Base-by-base conservation (phyloP, 2,888 invertebrate genomes). In the Mechanitis mazaeus region DNA sequence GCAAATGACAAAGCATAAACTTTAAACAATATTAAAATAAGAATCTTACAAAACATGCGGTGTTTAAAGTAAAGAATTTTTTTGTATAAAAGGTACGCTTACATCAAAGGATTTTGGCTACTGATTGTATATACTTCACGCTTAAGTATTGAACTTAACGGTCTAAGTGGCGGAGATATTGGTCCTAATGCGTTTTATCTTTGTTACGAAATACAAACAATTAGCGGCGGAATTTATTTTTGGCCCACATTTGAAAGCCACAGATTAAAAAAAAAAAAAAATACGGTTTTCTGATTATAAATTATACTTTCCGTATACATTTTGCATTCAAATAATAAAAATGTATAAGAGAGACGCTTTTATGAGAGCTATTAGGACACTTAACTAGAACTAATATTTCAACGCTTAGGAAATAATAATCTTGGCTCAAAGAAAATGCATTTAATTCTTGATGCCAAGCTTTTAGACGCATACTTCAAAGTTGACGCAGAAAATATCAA, bases 161-260 rank as follows among this genome's bases (percentile, higher is more conserved):
- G 66, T 66, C 71, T 72, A 73, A 77, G 77, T 76, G 75, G 72
- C 38, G 56, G 65, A 67, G 64, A 66, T 69, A 67, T 68, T 68
- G 67, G 62, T 58, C 58, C 65, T 71, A 66, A 69, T 69, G 69
- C 68, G 56, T 67, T 64, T 77, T 76, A 77, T 78, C 78, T 75
- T 71, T 72, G 68, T 68, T 70, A 68, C 20, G 20, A 20, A 20
- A 20, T 20, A 20, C 66, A 70, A 68, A 73, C 74, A 75, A 76
- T 79, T 76, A 77, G 72, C 71, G 67, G 66, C 63, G 45, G n/a
- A n/a, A 64, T 68, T 61, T 71, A 64, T 66, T 64, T 64, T 64
- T 64, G 61, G 33, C 54, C 61, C 56, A 55, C 55, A 33, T 45
- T 45, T 45, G 60, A 50, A 31, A 35, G 33, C n/a, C 60, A 60